Evolutionary conservation across 2,113 vertebrate genomes (phyloP).

Genomic region (Paramisgurnus dabryanus): DNA sequence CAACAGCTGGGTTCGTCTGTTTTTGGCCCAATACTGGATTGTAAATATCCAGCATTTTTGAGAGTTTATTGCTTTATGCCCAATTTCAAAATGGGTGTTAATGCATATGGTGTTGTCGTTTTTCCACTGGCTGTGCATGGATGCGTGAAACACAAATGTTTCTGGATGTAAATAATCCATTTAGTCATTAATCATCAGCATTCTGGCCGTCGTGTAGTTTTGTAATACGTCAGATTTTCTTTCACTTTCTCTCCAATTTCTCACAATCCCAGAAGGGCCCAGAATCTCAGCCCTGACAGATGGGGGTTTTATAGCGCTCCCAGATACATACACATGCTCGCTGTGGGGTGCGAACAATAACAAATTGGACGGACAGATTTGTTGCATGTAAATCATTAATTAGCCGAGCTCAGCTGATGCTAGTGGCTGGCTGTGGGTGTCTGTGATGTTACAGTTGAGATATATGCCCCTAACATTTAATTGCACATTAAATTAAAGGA

Average conservation of each 20-base stretch:
- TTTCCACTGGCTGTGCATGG: neutral
- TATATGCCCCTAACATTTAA: too few species aligned
- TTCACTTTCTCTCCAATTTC: neutral
- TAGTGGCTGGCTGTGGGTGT: neutral
- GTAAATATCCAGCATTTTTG: too few species aligned
- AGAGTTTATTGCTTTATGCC: too few species aligned
- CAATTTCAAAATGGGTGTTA: too few species aligned
- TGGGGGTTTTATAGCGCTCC: constrained; percentile 54
- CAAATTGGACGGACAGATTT: constrained; percentile 58
- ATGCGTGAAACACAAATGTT: neutral
- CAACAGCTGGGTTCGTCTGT: too few species aligned
- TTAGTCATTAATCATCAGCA: constrained; percentile 62
- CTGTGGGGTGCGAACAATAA: constrained; percentile 24
- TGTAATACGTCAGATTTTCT: constrained; percentile 64
- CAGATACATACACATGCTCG: constrained; percentile 17
- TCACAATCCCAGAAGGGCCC: constrained; percentile 23
- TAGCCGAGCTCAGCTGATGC: constrained; percentile 37
- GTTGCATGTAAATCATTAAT: constrained; percentile 67
- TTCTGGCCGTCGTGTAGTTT: constrained; percentile 53
- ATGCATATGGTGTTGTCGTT: neutral
- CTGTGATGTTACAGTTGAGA: too few species aligned
- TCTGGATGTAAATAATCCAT: constrained; percentile 55
- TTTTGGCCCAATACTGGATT: too few species aligned
- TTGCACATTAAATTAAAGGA: too few species aligned
- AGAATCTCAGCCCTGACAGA: constrained; percentile 65